phyloP scores from a whole-genome alignment of 2,888 invertebrate genomes.

The Caenorhabditis sinica region DNA sequence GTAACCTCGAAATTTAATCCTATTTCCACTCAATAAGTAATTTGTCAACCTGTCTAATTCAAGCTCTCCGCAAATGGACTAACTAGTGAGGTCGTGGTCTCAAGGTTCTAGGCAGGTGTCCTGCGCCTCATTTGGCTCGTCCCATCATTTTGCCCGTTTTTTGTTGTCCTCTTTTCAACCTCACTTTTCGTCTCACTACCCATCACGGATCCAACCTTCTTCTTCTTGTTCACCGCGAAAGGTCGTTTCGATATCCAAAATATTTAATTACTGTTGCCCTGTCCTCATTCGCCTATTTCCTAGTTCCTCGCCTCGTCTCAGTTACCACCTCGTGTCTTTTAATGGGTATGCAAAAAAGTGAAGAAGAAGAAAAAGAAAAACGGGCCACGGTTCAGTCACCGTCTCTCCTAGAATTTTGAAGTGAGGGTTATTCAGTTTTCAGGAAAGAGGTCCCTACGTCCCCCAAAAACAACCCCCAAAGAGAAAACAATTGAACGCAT shows the following conservation, averaged over 20 bases:
- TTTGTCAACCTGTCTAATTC: conserved; percentile 34
- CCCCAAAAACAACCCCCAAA: neutral
- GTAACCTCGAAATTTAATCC: conserved; percentile 1
- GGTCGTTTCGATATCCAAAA: conserved; percentile 56
- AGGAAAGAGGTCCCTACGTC: neutral
- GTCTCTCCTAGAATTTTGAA: neutral
- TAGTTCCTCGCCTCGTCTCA: conserved; percentile 27
- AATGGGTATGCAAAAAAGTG: conserved; percentile 53
- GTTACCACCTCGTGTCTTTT: conserved; percentile 60
- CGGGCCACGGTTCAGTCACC: conserved; percentile 55
- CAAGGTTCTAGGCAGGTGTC: conserved; percentile 28
- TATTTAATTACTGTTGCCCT: conserved; percentile 57
- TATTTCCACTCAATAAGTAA: neutral
- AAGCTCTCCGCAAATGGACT: conserved; percentile 32
- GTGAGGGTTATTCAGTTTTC: neutral
- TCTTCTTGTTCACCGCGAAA: conserved; percentile 31
- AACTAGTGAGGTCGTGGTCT: conserved; percentile 22
- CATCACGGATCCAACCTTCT: conserved; percentile 18
- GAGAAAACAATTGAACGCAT: neutral
- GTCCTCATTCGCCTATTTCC: conserved; percentile 50
- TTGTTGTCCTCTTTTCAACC: neutral
- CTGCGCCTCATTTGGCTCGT: conserved; percentile 54
- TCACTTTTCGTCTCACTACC: neutral
- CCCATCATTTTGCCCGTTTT: conserved; percentile 6
- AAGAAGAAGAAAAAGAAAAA: conserved; percentile 24